Conservation (phyloP, 2,888 invertebrate genomes). For the Cryptophagus acutangulus region DNA sequence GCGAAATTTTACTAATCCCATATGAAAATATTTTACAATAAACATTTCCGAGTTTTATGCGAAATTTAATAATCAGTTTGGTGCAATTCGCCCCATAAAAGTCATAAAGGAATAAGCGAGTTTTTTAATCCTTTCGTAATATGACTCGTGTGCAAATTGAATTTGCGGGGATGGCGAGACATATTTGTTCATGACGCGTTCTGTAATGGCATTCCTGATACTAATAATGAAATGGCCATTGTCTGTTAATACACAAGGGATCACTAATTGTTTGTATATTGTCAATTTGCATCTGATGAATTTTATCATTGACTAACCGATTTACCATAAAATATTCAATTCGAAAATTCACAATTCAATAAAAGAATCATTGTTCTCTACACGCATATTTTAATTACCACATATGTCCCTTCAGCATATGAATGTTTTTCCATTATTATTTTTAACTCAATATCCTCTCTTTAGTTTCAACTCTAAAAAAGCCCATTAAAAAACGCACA, state of each 20-base stretch:
- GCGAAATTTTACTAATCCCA: constrained; percentile 1
- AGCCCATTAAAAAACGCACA: too few relatives aligned
- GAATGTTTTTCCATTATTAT: too few relatives aligned
- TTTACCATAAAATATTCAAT: constrained; percentile 25
- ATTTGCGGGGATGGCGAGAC: constrained; percentile 42
- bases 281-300: constrained; percentile 48
- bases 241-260: constrained; percentile 45
- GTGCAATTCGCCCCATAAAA: too few relatives aligned
- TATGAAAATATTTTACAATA: background rate
- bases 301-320: constrained; percentile 32
- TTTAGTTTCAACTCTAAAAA: too few relatives aligned
- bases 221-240: constrained; percentile 48
- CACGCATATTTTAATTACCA: too few relatives aligned
- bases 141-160: constrained; percentile 42
- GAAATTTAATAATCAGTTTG: too few relatives aligned
- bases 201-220: constrained; percentile 46
- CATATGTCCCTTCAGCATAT: too few relatives aligned
- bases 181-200: constrained; percentile 42
- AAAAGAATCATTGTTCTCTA: constrained; percentile 24
- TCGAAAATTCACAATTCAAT: constrained; percentile 34
- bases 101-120: constrained; percentile 37
- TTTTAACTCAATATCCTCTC: too few relatives aligned
- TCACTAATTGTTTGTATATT: constrained; percentile 49
- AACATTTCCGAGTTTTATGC: constrained; percentile 3
- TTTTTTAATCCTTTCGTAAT: constrained; percentile 40